phyloP scores from a whole-genome alignment of 2,888 invertebrate species.

The Hermaeophaga mercurialis region DNA sequence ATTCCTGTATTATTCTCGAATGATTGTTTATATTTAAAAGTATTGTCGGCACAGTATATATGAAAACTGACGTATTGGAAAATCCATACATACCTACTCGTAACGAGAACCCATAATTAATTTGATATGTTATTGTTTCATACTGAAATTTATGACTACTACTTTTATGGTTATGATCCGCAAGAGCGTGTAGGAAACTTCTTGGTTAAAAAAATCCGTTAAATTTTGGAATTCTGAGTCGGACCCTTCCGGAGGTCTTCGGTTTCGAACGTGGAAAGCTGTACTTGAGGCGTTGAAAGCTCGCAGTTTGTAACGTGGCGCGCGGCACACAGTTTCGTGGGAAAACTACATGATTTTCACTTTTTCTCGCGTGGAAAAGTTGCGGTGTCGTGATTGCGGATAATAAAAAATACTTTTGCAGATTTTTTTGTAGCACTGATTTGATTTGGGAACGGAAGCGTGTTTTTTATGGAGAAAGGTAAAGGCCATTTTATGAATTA shows the following conservation, averaged over 20 bases:
- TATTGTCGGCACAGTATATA: too few species aligned
- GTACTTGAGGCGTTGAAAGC: constrained; percentile 44
- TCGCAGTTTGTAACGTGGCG: constrained; percentile 39
- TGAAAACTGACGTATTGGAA: too few species aligned
- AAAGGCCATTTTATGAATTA: constrained; percentile 6
- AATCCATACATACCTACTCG: too few species aligned
- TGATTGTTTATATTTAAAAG: too few species aligned
- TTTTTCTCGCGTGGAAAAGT: constrained; percentile 23
- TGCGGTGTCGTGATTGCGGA: constrained; percentile 18
- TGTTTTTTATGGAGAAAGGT: constrained; percentile 11
- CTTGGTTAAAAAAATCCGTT: too few species aligned
- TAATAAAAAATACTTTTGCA: constrained; percentile 12
- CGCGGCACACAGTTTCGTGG: constrained; percentile 28
- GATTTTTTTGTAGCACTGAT: constrained; percentile 17
- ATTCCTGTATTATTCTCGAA: too few species aligned
- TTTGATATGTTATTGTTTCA: too few species aligned
- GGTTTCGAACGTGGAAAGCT: constrained; percentile 36
- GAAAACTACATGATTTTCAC: constrained; percentile 18
- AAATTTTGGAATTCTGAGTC: neutral
- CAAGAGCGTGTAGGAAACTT: too few species aligned
- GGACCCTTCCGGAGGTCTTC: constrained; percentile 27
- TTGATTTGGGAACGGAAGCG: constrained; percentile 8
- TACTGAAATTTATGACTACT: too few species aligned
- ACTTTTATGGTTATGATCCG: too few species aligned
- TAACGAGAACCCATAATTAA: too few species aligned